Conservation (phyloP, 2,797 vertebrate species). For the Anas capensis region DNA sequence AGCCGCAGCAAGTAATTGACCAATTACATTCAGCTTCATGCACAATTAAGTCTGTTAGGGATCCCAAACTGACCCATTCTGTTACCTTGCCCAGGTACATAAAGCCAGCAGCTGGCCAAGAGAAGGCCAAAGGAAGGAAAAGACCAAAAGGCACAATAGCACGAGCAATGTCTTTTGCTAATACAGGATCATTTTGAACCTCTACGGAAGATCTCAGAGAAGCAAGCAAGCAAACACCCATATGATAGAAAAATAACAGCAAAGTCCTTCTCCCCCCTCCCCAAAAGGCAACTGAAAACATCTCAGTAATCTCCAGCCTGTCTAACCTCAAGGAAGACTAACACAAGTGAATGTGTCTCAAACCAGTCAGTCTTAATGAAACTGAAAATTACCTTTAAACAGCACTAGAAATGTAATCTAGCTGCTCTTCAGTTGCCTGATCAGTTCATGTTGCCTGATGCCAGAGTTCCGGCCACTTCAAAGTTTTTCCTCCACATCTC, state of each 20-base stretch:
- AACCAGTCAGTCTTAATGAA: not conserved
- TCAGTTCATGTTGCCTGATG: not conserved
- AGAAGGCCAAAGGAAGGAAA: not conserved
- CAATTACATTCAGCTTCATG: slow-evolving; percentile 27
- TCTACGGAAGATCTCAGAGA: not conserved
- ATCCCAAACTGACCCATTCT: not conserved
- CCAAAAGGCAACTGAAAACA: not conserved
- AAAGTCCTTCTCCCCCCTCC: not conserved
- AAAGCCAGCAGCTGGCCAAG: not conserved
- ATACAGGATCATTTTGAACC: not conserved
- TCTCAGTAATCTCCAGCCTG: not conserved
- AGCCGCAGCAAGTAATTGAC: slow-evolving; percentile 8
- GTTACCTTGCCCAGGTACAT: not conserved
- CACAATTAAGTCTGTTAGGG: not conserved
- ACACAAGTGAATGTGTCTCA: not conserved
- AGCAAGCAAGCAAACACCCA: not conserved
- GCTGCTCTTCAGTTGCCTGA: not conserved
- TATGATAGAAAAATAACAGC: fast-evolving
- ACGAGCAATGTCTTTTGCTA: not conserved
- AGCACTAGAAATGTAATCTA: not conserved
- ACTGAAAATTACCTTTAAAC: not conserved
- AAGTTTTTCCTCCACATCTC: not conserved
- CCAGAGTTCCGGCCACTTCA: not conserved
- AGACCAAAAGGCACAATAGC: not conserved
- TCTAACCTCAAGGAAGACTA: not conserved